phyloP scores from a whole-genome alignment of 1,140 invertebrate species.

The Uloborus diversus region DNA sequence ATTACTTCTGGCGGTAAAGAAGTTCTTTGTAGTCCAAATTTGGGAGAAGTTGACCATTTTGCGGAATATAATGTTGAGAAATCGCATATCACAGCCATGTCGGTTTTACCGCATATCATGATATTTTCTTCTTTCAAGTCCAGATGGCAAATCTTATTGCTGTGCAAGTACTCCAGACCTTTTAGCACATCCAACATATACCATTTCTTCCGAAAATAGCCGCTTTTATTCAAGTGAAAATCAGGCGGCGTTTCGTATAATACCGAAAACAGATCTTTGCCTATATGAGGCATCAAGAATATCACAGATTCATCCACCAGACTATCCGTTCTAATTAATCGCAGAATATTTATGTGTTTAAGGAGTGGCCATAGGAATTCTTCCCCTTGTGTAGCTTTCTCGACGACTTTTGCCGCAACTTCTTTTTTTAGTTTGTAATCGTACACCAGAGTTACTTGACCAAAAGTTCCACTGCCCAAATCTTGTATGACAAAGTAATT shows the following conservation, averaged over 20 bases:
- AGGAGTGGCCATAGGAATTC: background rate
- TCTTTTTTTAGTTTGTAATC: background rate
- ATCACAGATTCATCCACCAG: background rate
- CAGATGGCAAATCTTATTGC: constrained; percentile 12
- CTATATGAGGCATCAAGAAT: constrained; percentile 5
- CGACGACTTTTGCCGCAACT: constrained; percentile 11
- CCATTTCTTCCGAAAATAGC: background rate
- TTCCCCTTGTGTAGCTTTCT: background rate
- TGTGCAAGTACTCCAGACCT: constrained; percentile 31
- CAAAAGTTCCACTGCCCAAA: constrained; percentile 7
- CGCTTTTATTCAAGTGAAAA: background rate
- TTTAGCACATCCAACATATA: constrained; percentile 14
- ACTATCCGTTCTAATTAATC: background rate
- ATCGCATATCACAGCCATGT: constrained; percentile 17
- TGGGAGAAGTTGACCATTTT: background rate
- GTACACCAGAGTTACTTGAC: background rate
- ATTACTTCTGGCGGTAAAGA: constrained; percentile 21
- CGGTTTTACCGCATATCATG: constrained; percentile 11
- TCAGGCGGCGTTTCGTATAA: background rate
- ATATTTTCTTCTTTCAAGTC: constrained; percentile 42
- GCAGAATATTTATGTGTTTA: constrained; percentile 16
- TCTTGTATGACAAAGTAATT: background rate
- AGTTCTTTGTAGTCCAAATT: background rate
- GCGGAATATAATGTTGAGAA: background rate
- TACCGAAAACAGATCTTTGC: background rate